A percentile compares a stretch with the other conserved stretches of the same genome.
These are phyloP conservation scores for Arctocebus calabarensis DNA, from an alignment of 2,797 vertebrate genomes.

Conservation along the genomic window DNA sequence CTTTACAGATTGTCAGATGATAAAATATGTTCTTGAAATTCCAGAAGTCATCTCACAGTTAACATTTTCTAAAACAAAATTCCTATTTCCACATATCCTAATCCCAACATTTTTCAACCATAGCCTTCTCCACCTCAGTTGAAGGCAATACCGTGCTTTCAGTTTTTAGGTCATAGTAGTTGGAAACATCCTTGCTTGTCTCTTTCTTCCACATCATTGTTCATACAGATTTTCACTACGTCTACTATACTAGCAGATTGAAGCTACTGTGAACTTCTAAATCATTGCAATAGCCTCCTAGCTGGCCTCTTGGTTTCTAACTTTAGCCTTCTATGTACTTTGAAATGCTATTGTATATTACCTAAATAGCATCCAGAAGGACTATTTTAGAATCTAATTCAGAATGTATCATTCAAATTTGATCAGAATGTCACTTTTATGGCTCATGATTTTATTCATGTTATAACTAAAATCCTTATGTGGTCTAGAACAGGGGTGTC, in stretches of 20 bases:
- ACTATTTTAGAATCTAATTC: neutral
- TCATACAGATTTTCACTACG: neutral
- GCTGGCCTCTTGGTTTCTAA: neutral
- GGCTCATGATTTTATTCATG: neutral
- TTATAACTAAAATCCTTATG: neutral
- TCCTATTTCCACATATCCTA: neutral
- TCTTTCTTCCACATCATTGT: neutral
- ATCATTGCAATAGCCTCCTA: neutral
- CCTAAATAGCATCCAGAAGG: neutral
- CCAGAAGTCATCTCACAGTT: neutral
- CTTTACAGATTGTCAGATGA: neutral
- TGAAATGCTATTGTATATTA: neutral
- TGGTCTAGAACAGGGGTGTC: neutral
- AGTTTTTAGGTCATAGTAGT: neutral
- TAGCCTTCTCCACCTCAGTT: neutral
- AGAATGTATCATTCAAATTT: neutral
- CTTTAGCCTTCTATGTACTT: neutral
- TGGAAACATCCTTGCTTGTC: neutral
- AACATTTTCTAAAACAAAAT: neutral
- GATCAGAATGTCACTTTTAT: neutral
- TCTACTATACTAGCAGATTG: neutral
- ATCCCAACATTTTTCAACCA: neutral
- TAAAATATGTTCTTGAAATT: neutral
- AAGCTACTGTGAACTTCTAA: neutral
- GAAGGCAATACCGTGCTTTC: neutral